Percentiles rank a stretch among this genome's conserved stretches.
phyloP scores from a whole-genome alignment of 35 echinoderm and acorn worm species.

The Stichopus chloronotus region DNA sequence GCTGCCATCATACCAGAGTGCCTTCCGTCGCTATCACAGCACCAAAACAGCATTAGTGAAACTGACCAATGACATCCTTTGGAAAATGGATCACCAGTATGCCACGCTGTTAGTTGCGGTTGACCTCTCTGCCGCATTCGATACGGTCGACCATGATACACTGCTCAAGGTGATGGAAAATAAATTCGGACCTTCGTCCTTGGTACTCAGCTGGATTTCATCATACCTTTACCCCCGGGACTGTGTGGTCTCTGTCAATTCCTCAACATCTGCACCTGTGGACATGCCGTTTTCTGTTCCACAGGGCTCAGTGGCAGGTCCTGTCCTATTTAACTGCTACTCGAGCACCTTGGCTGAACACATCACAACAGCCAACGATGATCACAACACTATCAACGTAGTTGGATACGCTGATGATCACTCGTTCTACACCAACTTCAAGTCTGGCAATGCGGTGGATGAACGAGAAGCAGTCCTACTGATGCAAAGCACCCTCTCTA shows the following conservation, averaged over 20 bases:
- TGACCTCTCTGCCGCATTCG: slow-evolving; percentile 20
- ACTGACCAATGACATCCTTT: slow-evolving; percentile 7
- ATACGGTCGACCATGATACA: slow-evolving; percentile 19
- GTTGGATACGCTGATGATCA: slow-evolving; percentile 45
- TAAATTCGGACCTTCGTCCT: neutral
- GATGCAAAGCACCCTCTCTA: neutral
- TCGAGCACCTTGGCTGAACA: neutral
- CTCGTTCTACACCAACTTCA: neutral
- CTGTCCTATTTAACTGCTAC: slow-evolving; percentile 1
- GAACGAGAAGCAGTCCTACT: neutral
- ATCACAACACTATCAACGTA: neutral
- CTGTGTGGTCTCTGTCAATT: too few relatives aligned
- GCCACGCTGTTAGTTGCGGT: slow-evolving; percentile 1
- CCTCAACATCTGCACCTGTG: neutral
- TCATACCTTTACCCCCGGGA: neutral
- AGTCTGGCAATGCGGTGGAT: neutral
- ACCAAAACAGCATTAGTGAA: slow-evolving; percentile 26
- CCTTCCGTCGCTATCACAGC: neutral
- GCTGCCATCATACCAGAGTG: slow-evolving; percentile 17
- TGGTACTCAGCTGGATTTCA: neutral
- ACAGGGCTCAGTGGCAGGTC: neutral
- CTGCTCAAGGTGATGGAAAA: neutral
- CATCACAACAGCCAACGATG: neutral
- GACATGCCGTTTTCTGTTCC: neutral
- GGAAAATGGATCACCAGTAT: neutral